Evolutionary conservation across 2,888 invertebrate genomes (phyloP), one percentile per base, ranked within the genome.

Genomic region (Euzophera pinguis): DNA sequence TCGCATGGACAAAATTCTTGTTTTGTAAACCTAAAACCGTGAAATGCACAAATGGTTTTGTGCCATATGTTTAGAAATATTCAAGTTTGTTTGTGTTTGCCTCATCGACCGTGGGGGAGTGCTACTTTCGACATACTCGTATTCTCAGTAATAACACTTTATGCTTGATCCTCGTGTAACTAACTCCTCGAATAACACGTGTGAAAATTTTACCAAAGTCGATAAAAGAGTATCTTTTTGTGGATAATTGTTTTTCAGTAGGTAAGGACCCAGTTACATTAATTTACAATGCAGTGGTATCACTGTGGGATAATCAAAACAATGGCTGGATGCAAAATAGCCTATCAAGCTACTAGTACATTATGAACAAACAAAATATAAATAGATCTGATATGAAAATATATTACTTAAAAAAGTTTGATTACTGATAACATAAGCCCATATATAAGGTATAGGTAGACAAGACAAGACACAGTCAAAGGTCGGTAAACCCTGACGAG

Each of bases 41-140:
- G 65, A 65, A 74, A 71, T 66, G 64, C 67, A 72, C 61, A 64
- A 72, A 67, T 63, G 50, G 45, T 55, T 54, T 62, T 61, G 54
- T 67, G 66, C 67, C 67, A 67, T 65, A 69, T 60, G 50, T 62
- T 63, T 58, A 54, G 67, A 58, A 60, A 53, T 43, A 35, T 62
- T 60, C 43, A 59, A 61, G 60, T 60, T 61, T 71, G 67, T 72
- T 71, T 65, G 60, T 55, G 51, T 67, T 70, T 73, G 65, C 71
- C 66, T 67, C 70, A 73, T 55, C 27, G 34, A 38, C 51, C 14
- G 53, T 34, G 39, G 50, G 53, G 58, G 57, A 50, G 53, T 45
- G 57, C 51, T 54, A 27, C 47, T 59, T 58, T 55, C 56, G 55
- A 53, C 57, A 62, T 55, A n/a, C n/a, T n/a, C n/a, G n/a, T n/a